A percentile compares a stretch with the other conserved stretches of the same genome.
phyloP scores from a whole-genome alignment of 2,888 invertebrate genomes.

The Ormyrus rosae region DNA sequence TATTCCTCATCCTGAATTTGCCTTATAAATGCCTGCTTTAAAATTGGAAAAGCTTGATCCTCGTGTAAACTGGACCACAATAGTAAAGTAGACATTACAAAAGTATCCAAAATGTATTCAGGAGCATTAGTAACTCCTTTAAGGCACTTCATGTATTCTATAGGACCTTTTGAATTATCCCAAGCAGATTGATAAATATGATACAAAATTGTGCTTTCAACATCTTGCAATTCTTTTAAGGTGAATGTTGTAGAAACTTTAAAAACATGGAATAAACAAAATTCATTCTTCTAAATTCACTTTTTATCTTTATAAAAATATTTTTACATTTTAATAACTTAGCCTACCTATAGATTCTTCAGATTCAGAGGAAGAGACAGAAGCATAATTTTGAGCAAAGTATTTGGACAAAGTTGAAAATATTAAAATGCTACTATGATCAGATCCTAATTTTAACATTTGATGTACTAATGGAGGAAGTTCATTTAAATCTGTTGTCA shows the following conservation, averaged over 20 bases:
- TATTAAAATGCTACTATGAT: constrained; percentile 75
- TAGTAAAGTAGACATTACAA: constrained; percentile 80
- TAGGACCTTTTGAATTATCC: constrained; percentile 75
- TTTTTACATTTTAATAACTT: constrained; percentile 64
- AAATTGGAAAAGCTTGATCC: constrained; percentile 75
- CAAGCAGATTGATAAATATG: constrained; percentile 77
- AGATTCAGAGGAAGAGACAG: constrained; percentile 50
- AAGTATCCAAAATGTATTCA: constrained; percentile 80
- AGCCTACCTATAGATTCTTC: constrained; percentile 57
- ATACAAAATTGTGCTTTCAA: constrained; percentile 81
- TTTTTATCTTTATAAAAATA: constrained; percentile 13
- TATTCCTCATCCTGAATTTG: constrained; percentile 76
- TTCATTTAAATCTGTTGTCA: constrained; percentile 79
- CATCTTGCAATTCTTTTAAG: constrained; percentile 77
- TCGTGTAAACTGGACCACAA: constrained; percentile 77
- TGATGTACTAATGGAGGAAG: constrained; percentile 84
- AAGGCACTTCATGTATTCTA: constrained; percentile 75
- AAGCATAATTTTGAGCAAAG: constrained; percentile 75
- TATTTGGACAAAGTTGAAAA: constrained; percentile 77
- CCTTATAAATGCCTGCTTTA: constrained; percentile 69
- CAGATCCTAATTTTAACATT: constrained; percentile 79
- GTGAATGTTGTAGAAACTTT: constrained; percentile 58
- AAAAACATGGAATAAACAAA: not conserved
- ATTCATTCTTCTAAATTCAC: not conserved
- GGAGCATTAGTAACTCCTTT: constrained; percentile 78